Evolutionary conservation across 1,140 invertebrate species (phyloP), one percentile per base, ranked within the genome.

Genomic region (Camponotus vicinus): DNA sequence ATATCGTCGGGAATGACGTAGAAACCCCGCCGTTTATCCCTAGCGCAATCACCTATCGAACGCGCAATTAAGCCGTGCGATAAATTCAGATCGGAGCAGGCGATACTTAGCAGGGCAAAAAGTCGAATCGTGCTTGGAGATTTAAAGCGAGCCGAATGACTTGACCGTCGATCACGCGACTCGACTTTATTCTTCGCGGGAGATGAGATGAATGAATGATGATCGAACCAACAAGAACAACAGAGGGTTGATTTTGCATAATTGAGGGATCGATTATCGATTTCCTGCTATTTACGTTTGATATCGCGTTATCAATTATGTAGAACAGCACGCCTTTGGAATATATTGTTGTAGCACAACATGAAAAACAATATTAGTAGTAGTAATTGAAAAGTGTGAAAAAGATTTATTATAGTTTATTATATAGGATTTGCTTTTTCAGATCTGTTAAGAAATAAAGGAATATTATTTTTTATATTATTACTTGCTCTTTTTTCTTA

Each of bases 11-110:
- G n/a, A 66, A 40, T 32, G 76, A 73, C 40, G 27, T 42, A 57
- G 63, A 37, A 66, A 57, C 11, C 37, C n/a, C 15, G 49, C 37
- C 57, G 57, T 75, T 75, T 45, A 83, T 84, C 67, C 27, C 37
- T 83, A 6, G 61, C 61, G 21, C 59, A 64, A 18, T 40, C 18
- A 9, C 57, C 71, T 45, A 82, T 69, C 61, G 76, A 90, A 82
- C 76, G 42, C 63, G 86, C 88, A 91, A 93, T 93, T 91, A 92
- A 93, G 79, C 34, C 88, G 84, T 89, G 75, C 86, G 82, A 91
- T 90, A 88, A 88, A 86, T 88, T 34, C 67, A 85, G 89, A 90
- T 90, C 75, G 86, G 71, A 75, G 83, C 59, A 63, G 79, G 52
- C 84, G 88, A 92, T 91, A 87, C 76, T 92, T 85, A 69, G 86